Percentiles rank a stretch among this genome's conserved stretches.
These are phyloP conservation scores for Apogon hyalosoma DNA, from an alignment of 2,797 vertebrate genomes.

Conservation along the genomic window DNA sequence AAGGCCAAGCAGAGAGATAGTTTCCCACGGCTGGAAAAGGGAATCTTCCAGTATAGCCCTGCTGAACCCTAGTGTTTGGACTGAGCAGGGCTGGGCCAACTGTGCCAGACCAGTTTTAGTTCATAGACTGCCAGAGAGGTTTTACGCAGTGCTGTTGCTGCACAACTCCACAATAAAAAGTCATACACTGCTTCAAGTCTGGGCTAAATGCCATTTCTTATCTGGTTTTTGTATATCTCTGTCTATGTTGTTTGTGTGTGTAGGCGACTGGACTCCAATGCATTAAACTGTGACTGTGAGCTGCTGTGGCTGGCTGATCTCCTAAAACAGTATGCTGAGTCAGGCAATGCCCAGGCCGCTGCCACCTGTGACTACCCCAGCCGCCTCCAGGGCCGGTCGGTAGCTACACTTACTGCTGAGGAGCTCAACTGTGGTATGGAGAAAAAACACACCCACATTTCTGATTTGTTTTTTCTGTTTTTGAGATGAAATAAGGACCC, in stretches of 20 bases:
- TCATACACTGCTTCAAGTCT: background rate
- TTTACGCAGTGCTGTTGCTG: slow-evolving; percentile 20
- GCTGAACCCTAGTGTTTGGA: slow-evolving; percentile 59
- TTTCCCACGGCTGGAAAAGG: slow-evolving; percentile 56
- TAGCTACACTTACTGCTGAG: slow-evolving; percentile 93
- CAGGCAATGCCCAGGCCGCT: slow-evolving; percentile 94
- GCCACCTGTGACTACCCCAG: slow-evolving; percentile 95
- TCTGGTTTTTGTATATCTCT: slow-evolving; percentile 22
- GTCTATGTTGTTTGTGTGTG: slow-evolving; percentile 39
- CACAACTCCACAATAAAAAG: background rate
- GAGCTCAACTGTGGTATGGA: slow-evolving; percentile 95
- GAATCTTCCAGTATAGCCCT: slow-evolving; percentile 41
- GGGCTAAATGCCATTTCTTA: slow-evolving; percentile 3
- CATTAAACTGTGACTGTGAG: slow-evolving; percentile 96
- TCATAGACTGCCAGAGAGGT: slow-evolving; percentile 31
- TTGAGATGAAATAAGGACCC: background rate
- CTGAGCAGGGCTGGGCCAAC: slow-evolving; percentile 31
- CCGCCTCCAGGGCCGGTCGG: slow-evolving; percentile 93
- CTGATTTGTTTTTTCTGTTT: background rate
- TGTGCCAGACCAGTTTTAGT: slow-evolving; percentile 29
- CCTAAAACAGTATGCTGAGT: slow-evolving; percentile 92
- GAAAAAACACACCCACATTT: background rate
- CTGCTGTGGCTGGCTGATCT: slow-evolving; percentile 96
- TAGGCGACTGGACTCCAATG: slow-evolving; percentile 95
- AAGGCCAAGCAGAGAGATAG: slow-evolving; percentile 43